phyloP scores from a whole-genome alignment of 2,113 vertebrate genomes.

The Laterallus jamaicensis region DNA sequence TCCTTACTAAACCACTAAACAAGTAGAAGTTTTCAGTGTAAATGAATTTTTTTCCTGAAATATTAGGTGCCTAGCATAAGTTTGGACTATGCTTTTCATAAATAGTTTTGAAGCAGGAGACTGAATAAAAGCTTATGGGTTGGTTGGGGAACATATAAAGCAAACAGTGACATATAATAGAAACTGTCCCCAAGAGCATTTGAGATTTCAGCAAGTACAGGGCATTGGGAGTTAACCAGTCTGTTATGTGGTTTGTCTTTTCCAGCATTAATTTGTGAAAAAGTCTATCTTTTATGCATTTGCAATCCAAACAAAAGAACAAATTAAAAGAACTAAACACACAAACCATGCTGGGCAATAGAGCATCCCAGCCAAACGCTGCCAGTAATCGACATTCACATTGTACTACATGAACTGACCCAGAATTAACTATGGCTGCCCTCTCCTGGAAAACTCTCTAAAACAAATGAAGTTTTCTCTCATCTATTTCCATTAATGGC shows the following conservation, averaged over 20 bases:
- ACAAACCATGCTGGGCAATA: slow-evolving; percentile 19
- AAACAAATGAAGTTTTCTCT: slow-evolving; percentile 30
- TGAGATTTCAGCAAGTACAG: not conserved
- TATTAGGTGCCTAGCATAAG: not conserved
- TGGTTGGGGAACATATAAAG: not conserved
- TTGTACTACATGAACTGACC: not conserved
- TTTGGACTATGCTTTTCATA: not conserved
- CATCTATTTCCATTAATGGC: slow-evolving; percentile 13
- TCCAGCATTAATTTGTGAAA: slow-evolving; percentile 33
- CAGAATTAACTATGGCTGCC: slow-evolving; percentile 61
- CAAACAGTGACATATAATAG: not conserved
- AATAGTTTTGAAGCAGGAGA: not conserved
- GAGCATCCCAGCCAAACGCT: not conserved
- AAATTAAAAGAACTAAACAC: slow-evolving; percentile 39
- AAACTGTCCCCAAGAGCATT: not conserved
- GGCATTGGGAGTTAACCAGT: not conserved
- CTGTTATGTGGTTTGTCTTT: not conserved
- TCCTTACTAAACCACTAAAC: not conserved
- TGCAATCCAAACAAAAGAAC: slow-evolving; percentile 32
- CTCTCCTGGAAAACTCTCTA: slow-evolving; percentile 45
- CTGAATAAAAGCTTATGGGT: not conserved
- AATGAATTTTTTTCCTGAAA: not conserved
- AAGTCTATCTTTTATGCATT: not conserved
- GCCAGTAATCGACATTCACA: slow-evolving; percentile 27
- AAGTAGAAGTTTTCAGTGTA: not conserved